Conservation (phyloP, 37 sponge, comb jelly and placozoan genomes). For the Crambe crambe region DNA sequence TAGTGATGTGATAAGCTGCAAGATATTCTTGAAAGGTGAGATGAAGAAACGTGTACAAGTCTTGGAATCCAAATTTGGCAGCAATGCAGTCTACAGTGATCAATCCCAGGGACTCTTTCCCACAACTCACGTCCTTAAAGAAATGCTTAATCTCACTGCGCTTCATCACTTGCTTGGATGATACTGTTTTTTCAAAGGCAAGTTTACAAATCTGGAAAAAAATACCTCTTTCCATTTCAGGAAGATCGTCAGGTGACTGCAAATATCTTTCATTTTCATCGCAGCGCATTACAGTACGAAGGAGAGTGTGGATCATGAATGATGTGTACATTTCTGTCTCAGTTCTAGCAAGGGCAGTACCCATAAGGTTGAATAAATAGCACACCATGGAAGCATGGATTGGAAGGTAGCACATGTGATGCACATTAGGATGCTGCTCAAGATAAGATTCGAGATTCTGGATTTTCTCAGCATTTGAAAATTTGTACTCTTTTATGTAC, state of each 20-base stretch:
- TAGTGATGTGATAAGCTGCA: conserved; percentile 35
- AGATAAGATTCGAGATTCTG: background rate
- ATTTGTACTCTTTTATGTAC: background rate
- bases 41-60: conserved; percentile 36
- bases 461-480: background rate
- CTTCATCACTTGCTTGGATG: background rate
- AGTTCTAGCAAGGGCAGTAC: conserved; percentile 33
- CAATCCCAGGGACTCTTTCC: background rate
- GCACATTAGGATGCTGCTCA: background rate
- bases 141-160: background rate
- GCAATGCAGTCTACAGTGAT: conserved; percentile 7
- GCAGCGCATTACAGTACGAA: background rate
- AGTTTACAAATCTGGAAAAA: conserved; percentile 21
- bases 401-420: conserved; percentile 23
- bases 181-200: conserved; percentile 12
- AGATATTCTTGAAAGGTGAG: conserved; percentile 61
- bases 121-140: background rate
- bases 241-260: background rate
- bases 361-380: background rate
- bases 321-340: conserved; percentile 42
- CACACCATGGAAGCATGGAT: conserved; percentile 4
- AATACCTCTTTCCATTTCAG: background rate
- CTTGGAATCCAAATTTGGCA: background rate
- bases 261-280: background rate
- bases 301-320: conserved; percentile 24